Conservation (phyloP, 1,140 invertebrate genomes). For the Nixonia krombeini region DNA sequence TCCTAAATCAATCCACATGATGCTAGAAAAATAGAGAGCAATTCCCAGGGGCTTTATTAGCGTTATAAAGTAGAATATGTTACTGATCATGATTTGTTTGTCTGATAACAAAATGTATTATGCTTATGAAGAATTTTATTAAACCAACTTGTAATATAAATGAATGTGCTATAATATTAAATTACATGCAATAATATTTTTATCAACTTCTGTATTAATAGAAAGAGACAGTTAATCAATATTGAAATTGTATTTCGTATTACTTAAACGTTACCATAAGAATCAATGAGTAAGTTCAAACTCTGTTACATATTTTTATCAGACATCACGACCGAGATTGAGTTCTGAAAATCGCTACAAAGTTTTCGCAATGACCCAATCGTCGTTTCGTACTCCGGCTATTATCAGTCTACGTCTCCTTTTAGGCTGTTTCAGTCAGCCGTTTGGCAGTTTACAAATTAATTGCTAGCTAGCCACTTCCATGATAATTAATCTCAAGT, state of each 20-base stretch:
- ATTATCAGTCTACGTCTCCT: conserved; percentile 52
- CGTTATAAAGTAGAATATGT: too few species aligned
- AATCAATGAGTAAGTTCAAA: too few species aligned
- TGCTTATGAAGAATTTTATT: too few species aligned
- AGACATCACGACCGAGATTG: background rate
- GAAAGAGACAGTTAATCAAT: background rate
- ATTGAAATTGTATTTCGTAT: too few species aligned
- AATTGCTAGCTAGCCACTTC: conserved; percentile 46
- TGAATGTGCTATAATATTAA: too few species aligned
- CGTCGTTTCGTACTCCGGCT: conserved; percentile 42
- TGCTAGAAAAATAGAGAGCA: conserved; percentile 44
- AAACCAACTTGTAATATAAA: too few species aligned
- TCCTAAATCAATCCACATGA: conserved; percentile 38
- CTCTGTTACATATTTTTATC: background rate
- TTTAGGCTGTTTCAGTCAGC: conserved; percentile 46
- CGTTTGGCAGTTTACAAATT: conserved; percentile 50
- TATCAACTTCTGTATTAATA: too few species aligned
- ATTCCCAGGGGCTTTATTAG: conserved; percentile 34
- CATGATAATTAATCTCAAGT: background rate
- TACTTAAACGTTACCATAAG: too few species aligned
- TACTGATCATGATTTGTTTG: too few species aligned
- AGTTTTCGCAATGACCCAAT: conserved; percentile 28
- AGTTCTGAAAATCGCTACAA: background rate
- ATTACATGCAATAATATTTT: too few species aligned
- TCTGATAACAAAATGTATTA: too few species aligned